A percentile compares a stretch with the other conserved stretches of the same genome.
Conservation (phyloP, 2,888 invertebrate genomes). For the Linnaemya vulpina region DNA sequence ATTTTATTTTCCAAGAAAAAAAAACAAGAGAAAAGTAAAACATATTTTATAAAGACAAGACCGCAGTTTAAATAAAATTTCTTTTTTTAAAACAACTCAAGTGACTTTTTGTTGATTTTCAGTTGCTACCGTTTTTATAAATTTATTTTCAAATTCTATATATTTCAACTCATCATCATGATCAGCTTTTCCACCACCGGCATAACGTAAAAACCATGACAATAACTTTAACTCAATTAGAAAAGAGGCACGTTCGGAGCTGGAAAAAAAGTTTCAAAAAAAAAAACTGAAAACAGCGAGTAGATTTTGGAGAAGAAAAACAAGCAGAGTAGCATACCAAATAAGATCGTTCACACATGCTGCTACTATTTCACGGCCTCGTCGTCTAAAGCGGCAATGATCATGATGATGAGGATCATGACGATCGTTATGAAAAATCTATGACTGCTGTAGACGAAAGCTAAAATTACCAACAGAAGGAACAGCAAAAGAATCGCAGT, state of each 20-base stretch:
- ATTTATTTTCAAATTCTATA: conserved; percentile 2
- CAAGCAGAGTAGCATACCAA: conserved; percentile 49
- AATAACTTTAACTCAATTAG: conserved; percentile 70
- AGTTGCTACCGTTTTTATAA: conserved; percentile 57
- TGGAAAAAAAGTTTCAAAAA: neutral
- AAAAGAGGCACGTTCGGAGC: conserved; percentile 67
- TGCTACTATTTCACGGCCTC: conserved; percentile 52
- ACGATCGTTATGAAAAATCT: conserved; percentile 59
- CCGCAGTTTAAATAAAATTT: conserved; percentile 40
- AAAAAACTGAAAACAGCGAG: conserved; percentile 36
- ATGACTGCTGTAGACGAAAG: conserved; percentile 48
- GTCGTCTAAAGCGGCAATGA: conserved; percentile 27
- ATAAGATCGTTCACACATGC: conserved; percentile 70
- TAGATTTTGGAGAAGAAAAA: conserved; percentile 25
- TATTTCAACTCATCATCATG: conserved; percentile 22
- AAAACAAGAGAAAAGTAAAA: neutral
- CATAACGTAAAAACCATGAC: conserved; percentile 63
- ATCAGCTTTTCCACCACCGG: conserved; percentile 26
- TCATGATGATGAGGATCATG: conserved; percentile 51
- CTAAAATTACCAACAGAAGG: conserved; percentile 50
- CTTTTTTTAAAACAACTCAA: conserved; percentile 47
- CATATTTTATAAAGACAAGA: conserved; percentile 54
- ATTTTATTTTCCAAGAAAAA: neutral
- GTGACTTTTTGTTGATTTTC: conserved; percentile 67
- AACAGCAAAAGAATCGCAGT: conserved; percentile 8